phyloP scores from a whole-genome alignment of 1,140 invertebrate species.

The Drosophila lacteicornis region DNA sequence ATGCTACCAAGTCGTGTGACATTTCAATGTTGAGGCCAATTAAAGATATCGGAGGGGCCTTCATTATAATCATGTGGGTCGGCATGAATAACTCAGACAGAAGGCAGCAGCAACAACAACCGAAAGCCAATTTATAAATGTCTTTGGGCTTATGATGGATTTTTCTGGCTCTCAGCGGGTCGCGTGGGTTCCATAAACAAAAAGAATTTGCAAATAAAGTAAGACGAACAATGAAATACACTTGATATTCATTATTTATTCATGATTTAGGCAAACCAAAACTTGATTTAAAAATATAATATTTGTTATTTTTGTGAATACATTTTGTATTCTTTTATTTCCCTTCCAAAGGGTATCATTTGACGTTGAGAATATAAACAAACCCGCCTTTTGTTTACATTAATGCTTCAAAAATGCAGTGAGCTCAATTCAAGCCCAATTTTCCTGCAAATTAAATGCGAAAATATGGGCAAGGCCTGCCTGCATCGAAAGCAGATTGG shows the following conservation, averaged over 20 bases:
- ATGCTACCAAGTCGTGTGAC: constrained; percentile 45
- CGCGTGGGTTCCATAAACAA: constrained; percentile 36
- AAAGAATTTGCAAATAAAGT: constrained; percentile 19
- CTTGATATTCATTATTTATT: background rate
- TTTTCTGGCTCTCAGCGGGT: constrained; percentile 32
- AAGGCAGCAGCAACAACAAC: constrained; percentile 12
- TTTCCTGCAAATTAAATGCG: constrained; percentile 13
- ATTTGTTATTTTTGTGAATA: no score
- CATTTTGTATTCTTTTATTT: background rate
- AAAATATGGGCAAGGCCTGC: constrained; percentile 29
- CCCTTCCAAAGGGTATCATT: background rate
- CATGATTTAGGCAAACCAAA: background rate
- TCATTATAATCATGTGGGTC: constrained; percentile 48
- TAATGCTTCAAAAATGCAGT: constrained; percentile 13
- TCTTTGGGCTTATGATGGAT: constrained; percentile 48
- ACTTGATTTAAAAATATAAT: background rate
- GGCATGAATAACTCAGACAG: constrained; percentile 24
- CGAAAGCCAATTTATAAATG: constrained; percentile 55
- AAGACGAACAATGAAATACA: constrained; percentile 1
- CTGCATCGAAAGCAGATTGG: constrained; percentile 14
- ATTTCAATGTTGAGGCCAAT: constrained; percentile 73
- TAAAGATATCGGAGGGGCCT: constrained; percentile 37
- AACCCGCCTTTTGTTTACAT: background rate
- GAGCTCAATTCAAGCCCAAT: constrained; percentile 4
- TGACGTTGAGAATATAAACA: background rate